Percentiles rank a stretch among this genome's conserved stretches.
Conservation (phyloP, 2,113 vertebrate genomes). For the Xiphophorus couchianus region DNA sequence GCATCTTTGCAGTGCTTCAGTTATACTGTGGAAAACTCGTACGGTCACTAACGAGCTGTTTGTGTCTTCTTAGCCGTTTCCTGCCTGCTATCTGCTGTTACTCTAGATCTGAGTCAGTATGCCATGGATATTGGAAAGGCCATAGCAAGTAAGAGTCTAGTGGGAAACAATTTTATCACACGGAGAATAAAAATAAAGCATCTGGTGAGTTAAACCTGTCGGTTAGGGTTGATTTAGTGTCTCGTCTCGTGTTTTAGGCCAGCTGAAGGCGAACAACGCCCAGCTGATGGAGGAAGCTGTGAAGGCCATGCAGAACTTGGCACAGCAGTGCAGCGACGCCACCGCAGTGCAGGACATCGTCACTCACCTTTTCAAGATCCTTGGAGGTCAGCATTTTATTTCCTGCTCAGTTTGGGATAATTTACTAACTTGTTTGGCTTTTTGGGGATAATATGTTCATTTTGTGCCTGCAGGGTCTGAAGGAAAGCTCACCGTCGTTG, state of each 20-base stretch:
- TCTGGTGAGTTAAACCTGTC: not conserved
- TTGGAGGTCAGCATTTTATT: slow-evolving; percentile 84
- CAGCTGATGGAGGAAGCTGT: slow-evolving; percentile 93
- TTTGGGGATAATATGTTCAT: not conserved
- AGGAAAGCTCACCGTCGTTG: slow-evolving; percentile 91
- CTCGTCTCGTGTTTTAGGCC: slow-evolving; percentile 79
- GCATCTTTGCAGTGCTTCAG: not conserved
- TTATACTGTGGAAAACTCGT: not conserved
- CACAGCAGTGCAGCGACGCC: slow-evolving; percentile 91
- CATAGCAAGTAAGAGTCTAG: slow-evolving; percentile 84
- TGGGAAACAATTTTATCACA: too few relatives aligned
- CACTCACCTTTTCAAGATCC: slow-evolving; percentile 91
- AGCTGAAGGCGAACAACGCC: slow-evolving; percentile 92
- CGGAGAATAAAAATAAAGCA: not conserved
- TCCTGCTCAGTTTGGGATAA: too few relatives aligned
- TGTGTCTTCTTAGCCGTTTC: slow-evolving; percentile 84
- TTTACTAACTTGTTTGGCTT: not conserved
- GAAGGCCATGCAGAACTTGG: slow-evolving; percentile 89
- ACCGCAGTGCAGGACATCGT: slow-evolving; percentile 85
- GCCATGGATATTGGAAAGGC: slow-evolving; percentile 93
- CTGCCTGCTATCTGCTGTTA: slow-evolving; percentile 88
- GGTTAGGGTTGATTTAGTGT: not conserved
- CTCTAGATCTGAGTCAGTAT: slow-evolving; percentile 96
- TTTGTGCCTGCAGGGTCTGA: slow-evolving; percentile 86
- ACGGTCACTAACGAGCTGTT: slow-evolving; percentile 1